Evolutionary conservation across 2,797 vertebrate genomes (phyloP).

Genomic region (Harpagifer antarcticus): DNA sequence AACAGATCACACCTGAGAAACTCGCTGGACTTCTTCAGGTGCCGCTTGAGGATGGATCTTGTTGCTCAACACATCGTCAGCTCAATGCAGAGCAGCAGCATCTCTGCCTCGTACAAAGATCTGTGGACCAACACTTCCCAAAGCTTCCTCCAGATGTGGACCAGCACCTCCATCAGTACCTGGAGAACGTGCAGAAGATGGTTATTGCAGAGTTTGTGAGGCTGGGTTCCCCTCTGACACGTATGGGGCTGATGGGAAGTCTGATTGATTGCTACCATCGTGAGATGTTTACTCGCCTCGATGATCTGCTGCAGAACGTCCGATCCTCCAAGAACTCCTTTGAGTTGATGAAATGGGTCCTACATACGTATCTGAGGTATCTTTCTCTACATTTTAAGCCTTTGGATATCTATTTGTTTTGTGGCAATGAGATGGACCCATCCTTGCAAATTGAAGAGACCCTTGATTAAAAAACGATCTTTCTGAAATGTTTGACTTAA

Average conservation of each 20-base stretch:
- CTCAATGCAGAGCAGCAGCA: neutral
- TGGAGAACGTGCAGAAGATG: neutral
- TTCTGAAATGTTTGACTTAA: too few species aligned
- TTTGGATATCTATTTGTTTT: neutral
- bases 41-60: neutral
- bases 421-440: too few species aligned
- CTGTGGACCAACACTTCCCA: constrained; percentile 49
- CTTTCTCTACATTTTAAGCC: neutral
- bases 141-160: constrained; percentile 27
- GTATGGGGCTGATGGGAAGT: constrained; percentile 6
- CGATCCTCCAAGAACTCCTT: constrained; percentile 19
- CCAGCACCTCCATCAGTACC: constrained; percentile 21
- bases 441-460: too few species aligned
- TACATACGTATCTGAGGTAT: constrained; percentile 61
- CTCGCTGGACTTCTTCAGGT: constrained; percentile 13
- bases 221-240: constrained; percentile 21
- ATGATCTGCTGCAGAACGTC: constrained; percentile 49
- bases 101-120: constrained; percentile 25
- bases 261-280: constrained; percentile 51
- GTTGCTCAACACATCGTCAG: neutral
- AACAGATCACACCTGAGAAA: rapidly evolving
- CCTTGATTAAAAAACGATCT: too few species aligned
- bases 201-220: constrained; percentile 18
- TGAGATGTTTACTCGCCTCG: constrained; percentile 37
- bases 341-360: constrained; percentile 59